Conservation (phyloP, 2,113 vertebrate species). For the Pseudolaguvia tuberculata region DNA sequence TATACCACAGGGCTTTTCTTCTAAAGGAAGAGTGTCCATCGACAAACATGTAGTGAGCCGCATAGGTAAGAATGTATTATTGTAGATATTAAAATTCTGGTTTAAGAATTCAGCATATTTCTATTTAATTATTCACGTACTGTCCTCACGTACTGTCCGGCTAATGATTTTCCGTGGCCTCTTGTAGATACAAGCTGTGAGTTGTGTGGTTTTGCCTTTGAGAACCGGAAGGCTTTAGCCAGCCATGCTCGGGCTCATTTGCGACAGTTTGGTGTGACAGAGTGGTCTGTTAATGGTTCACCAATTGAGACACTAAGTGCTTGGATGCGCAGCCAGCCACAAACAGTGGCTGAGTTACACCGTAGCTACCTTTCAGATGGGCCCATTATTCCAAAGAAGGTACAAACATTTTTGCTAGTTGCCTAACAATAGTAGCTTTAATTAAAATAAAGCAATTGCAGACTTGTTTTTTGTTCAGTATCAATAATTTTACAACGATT, state of each 20-base stretch:
- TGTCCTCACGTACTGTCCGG: background rate
- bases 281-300: conserved; percentile 95
- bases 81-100: background rate
- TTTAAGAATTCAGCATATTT: background rate
- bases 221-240: conserved; percentile 91
- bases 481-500: background rate
- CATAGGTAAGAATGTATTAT: conserved; percentile 70
- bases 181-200: conserved; percentile 84
- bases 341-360: conserved; percentile 86
- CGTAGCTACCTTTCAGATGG: conserved; percentile 87
- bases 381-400: conserved; percentile 82
- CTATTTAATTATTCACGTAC: background rate
- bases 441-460: background rate
- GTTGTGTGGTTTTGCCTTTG: conserved; percentile 92
- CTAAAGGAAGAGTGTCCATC: conserved; percentile 77
- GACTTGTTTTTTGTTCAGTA: background rate
- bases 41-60: conserved; percentile 74
- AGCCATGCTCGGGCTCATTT: conserved; percentile 92
- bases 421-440: background rate
- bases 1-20: conserved; percentile 78
- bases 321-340: conserved; percentile 90
- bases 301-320: conserved; percentile 97
- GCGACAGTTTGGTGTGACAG: conserved; percentile 92
- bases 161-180: background rate
- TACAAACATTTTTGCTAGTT: conserved; percentile 48